Evolutionary conservation across 2,888 invertebrate species (phyloP).

Genomic region (Trilocha varians): DNA sequence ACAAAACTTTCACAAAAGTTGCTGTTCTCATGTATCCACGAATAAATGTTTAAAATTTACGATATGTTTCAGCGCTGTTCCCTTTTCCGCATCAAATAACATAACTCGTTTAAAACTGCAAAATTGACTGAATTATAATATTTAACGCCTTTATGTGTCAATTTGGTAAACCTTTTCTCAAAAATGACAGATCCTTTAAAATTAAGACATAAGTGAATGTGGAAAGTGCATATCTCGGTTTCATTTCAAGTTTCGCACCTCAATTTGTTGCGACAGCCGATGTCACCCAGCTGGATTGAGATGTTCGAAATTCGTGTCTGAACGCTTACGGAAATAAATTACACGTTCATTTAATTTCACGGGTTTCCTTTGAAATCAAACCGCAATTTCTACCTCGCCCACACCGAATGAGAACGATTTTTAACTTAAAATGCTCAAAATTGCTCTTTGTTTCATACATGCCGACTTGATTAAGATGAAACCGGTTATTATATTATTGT

Average conservation of each 20-base stretch:
- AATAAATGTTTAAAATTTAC: not conserved
- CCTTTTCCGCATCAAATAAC: not conserved
- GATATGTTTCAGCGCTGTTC: no score
- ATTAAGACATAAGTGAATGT: constrained; percentile 22
- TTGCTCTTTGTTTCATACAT: no score
- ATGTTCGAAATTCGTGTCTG: constrained; percentile 22
- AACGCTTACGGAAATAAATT: constrained; percentile 30
- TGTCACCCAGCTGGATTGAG: constrained; percentile 44
- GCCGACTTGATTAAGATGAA: no score
- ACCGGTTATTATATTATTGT: no score
- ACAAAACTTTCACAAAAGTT: constrained; percentile 1
- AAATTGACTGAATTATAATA: not conserved
- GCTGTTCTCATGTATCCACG: not conserved
- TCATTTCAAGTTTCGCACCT: constrained; percentile 27
- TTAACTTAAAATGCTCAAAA: no score
- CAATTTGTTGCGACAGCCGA: constrained; percentile 37
- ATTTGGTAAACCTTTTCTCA: constrained; percentile 4
- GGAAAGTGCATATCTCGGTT: constrained; percentile 22
- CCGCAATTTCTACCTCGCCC: constrained; percentile 15
- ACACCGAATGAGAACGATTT: not conserved
- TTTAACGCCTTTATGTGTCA: not conserved
- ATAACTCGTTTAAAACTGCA: not conserved
- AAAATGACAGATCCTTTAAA: constrained; percentile 3
- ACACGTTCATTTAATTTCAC: constrained; percentile 38
- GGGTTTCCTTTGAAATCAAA: constrained; percentile 35